A percentile compares a stretch with the other conserved stretches of the same genome.
These are phyloP conservation scores for Motacilla tschutschensis DNA, from an alignment of 2,113 vertebrate species.

Conservation along the genomic window DNA sequence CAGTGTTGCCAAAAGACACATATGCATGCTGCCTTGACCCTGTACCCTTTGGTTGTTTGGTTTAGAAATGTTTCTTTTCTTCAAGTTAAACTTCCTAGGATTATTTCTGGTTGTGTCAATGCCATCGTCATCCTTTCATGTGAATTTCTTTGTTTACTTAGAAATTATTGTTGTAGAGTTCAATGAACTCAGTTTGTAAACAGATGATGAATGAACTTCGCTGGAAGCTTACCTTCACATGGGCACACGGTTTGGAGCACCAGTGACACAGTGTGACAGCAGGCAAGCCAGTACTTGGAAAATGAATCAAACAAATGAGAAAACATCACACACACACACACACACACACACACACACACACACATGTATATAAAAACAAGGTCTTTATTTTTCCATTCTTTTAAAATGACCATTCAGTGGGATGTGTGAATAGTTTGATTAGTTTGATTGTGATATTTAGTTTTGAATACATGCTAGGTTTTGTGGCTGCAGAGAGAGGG, in stretches of 20 bases:
- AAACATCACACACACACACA: not conserved
- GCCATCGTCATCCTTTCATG: not conserved
- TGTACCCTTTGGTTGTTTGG: not conserved
- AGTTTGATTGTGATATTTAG: not conserved
- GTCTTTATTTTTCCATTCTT: not conserved
- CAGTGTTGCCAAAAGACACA: not conserved
- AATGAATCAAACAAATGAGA: not conserved
- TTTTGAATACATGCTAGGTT: not conserved
- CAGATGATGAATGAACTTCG: not conserved
- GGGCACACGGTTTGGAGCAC: not conserved
- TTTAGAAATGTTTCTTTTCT: conserved; percentile 23
- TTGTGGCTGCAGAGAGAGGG: not conserved
- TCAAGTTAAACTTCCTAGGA: not conserved
- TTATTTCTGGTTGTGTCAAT: not conserved
- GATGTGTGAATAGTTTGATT: not conserved
- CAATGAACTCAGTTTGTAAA: not conserved
- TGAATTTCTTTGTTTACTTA: not conserved
- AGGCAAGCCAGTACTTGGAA: not conserved
- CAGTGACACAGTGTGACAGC: not conserved
- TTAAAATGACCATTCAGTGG: not conserved
- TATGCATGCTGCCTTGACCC: not conserved
- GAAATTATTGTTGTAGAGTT: not conserved
- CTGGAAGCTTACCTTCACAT: not conserved
- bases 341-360: too few species aligned
- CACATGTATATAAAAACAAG: not conserved